These are phyloP conservation scores for Eulithis prunata DNA, from an alignment of 2,888 invertebrate genomes.

Conservation along the genomic window DNA sequence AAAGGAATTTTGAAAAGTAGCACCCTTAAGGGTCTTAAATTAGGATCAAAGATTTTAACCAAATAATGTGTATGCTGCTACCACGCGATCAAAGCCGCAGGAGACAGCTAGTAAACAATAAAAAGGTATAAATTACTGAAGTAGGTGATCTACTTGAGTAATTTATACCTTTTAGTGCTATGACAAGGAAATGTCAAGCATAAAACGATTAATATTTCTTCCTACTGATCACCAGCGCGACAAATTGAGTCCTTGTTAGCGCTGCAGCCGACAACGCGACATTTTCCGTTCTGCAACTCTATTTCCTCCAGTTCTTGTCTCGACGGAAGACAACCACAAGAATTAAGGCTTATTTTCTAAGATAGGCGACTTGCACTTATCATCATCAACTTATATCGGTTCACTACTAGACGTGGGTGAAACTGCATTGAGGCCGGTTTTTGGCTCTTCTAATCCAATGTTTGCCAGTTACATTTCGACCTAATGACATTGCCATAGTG, in stretches of 20 bases:
- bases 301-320: constrained; percentile 66
- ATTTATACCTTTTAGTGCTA: not conserved
- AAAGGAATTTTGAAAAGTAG: too few relatives aligned
- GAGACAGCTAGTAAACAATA: too few relatives aligned
- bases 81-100: too few relatives aligned
- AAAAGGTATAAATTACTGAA: too few relatives aligned
- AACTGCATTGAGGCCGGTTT: not conserved
- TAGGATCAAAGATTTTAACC: too few relatives aligned
- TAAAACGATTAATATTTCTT: constrained; percentile 13
- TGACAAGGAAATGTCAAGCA: not conserved
- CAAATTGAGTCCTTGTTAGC: constrained; percentile 44
- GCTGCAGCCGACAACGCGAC: constrained; percentile 47
- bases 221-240: constrained; percentile 30
- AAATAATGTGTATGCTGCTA: too few relatives aligned
- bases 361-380: not conserved
- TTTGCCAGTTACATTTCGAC: not conserved
- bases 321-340: constrained; percentile 68
- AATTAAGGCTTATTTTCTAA: constrained; percentile 43
- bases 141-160: too few relatives aligned
- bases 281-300: constrained; percentile 65
- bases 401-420: too few relatives aligned
- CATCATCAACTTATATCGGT: too few relatives aligned
- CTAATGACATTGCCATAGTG: too few relatives aligned
- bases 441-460: not conserved
- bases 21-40: too few relatives aligned